Evolutionary conservation across 2,888 invertebrate genomes (phyloP).

Genomic region (Chouioia cunea): DNA sequence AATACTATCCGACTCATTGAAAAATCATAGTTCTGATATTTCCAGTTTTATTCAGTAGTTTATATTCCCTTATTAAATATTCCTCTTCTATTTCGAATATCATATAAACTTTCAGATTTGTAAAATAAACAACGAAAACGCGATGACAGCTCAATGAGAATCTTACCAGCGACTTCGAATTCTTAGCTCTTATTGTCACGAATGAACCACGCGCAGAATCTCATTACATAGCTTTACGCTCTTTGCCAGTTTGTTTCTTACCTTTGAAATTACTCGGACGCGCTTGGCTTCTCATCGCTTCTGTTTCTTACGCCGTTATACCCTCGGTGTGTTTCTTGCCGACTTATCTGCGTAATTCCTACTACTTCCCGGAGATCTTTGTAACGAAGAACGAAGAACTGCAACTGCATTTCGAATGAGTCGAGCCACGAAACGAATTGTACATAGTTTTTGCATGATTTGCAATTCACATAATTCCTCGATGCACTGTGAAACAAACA

Average conservation of each 20-base stretch:
- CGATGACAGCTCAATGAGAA: neutral
- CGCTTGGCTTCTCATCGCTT: conserved; percentile 28
- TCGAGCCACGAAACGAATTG: neutral
- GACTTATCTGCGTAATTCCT: conserved; percentile 25
- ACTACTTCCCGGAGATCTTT: neutral
- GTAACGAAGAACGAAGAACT: neutral
- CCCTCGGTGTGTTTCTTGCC: conserved; percentile 3
- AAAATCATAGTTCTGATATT: too few species aligned
- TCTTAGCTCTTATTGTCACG: conserved; percentile 33
- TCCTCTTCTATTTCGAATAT: too few species aligned
- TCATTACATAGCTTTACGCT: conserved; percentile 12
- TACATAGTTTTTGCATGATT: too few species aligned
- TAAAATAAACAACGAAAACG: too few species aligned
- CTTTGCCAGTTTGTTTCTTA: conserved; percentile 7
- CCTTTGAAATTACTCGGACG: conserved; percentile 27
- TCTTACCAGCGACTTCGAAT: conserved; percentile 38
- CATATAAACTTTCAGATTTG: too few species aligned
- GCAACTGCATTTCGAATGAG: conserved; percentile 1
- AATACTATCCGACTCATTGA: too few species aligned
- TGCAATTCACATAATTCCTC: too few species aligned
- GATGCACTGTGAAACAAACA: too few species aligned
- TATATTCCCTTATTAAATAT: too few species aligned
- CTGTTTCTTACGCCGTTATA: conserved; percentile 12
- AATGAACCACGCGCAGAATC: conserved; percentile 15
- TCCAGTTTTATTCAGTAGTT: too few species aligned